A percentile compares a stretch with the other conserved stretches of the same genome.
Conservation (phyloP, 2,113 vertebrate species). For the Piliocolobus tephrosceles region DNA sequence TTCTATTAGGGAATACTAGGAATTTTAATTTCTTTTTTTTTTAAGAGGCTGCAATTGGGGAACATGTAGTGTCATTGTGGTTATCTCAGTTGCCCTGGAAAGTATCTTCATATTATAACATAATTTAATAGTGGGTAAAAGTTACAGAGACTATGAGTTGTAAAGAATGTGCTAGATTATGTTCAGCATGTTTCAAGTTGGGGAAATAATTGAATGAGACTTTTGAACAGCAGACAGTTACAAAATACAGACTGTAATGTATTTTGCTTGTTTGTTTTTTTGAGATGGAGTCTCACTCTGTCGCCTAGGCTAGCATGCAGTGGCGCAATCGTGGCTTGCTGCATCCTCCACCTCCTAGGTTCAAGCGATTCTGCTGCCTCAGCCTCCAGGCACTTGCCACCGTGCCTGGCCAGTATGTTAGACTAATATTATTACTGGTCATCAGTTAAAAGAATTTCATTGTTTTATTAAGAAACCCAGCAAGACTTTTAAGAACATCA, state of each 20-base stretch:
- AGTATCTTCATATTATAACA: not conserved
- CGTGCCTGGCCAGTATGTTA: too few species aligned
- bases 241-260: not conserved
- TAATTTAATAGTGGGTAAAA: slow-evolving; percentile 9
- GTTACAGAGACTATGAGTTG: not conserved
- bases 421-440: not conserved
- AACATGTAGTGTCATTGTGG: not conserved
- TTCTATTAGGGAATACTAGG: not conserved
- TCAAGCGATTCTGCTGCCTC: too few species aligned
- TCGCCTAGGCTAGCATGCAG: too few species aligned
- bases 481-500: too few species aligned
- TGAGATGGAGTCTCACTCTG: too few species aligned
- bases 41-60: not conserved
- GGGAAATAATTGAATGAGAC: not conserved
- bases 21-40: too few species aligned
- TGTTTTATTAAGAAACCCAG: too few species aligned
- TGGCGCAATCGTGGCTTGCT: too few species aligned
- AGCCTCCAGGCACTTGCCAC: too few species aligned
- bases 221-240: not conserved
- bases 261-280: not conserved
- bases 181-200: not conserved
- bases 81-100: not conserved
- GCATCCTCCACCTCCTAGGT: too few species aligned
- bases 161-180: not conserved
- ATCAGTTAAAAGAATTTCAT: not conserved